Percentiles rank a stretch among this genome's conserved stretches.
Evolutionary conservation across 2,888 invertebrate genomes (phyloP).

Genomic region (Drosophila glabriapex): DNA sequence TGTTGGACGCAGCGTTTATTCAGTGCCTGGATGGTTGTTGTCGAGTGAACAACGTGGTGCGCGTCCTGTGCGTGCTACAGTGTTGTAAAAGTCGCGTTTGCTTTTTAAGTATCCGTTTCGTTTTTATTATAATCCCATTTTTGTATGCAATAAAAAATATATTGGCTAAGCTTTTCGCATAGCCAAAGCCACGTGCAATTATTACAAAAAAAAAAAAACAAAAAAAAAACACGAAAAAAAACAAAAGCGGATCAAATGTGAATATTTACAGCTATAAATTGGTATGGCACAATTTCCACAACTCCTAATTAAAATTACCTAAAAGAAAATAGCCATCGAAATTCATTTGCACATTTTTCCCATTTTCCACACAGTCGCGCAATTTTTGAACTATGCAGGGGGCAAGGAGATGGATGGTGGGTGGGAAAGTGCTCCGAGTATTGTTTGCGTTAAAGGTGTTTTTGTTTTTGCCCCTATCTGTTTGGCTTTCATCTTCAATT

Average conservation of each 20-base stretch:
- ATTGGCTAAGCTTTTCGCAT: slow-evolving; percentile 18
- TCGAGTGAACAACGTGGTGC: slow-evolving; percentile 75
- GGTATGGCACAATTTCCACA: slow-evolving; percentile 26
- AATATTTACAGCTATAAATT: slow-evolving; percentile 10
- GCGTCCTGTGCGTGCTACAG: slow-evolving; percentile 49
- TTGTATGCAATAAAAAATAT: slow-evolving; percentile 25
- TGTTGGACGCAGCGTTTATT: slow-evolving; percentile 50
- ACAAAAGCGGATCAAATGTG: background rate
- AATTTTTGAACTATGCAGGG: slow-evolving; percentile 8
- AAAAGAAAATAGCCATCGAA: slow-evolving; percentile 30
- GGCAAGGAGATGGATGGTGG: background rate
- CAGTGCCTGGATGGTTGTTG: slow-evolving; percentile 85
- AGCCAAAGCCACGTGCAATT: slow-evolving; percentile 58
- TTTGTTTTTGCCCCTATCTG: slow-evolving; percentile 61
- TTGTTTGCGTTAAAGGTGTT: slow-evolving; percentile 58
- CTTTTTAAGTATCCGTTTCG: slow-evolving; percentile 43
- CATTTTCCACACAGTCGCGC: slow-evolving; percentile 67
- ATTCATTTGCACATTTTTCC: slow-evolving; percentile 74
- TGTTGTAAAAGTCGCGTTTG: slow-evolving; percentile 44
- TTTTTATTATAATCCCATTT: slow-evolving; percentile 39
- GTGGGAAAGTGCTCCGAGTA: background rate
- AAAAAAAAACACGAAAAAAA: background rate
- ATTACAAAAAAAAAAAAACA: slow-evolving; percentile 22
- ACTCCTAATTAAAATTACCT: slow-evolving; percentile 24
- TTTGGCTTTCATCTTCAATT: slow-evolving; percentile 76